Conservation (phyloP, 2,113 vertebrate species). For the Perca fluviatilis region DNA sequence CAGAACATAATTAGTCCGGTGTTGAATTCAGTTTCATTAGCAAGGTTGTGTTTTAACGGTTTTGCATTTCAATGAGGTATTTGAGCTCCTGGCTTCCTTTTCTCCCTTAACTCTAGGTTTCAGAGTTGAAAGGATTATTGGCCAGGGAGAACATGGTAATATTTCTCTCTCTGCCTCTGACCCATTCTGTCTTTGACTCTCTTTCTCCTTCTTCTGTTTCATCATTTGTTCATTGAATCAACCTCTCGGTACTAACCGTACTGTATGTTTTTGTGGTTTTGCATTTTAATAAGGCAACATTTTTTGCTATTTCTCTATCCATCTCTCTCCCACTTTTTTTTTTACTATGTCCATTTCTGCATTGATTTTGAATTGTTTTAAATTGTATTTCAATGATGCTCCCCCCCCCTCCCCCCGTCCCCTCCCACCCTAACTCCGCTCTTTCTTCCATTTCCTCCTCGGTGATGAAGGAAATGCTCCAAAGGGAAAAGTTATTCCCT, state of each 20-base stretch:
- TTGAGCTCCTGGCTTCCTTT: conserved; percentile 23
- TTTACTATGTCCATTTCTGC: neutral
- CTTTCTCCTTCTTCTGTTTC: neutral
- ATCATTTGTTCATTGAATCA: neutral
- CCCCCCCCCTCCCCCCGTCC: neutral
- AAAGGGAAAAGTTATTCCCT: neutral
- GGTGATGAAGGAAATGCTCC: conserved; percentile 5
- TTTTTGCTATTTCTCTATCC: neutral
- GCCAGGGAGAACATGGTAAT: neutral
- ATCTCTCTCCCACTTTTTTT: neutral
- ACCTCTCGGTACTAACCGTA: neutral
- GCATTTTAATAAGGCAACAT: neutral
- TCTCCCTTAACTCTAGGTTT: neutral
- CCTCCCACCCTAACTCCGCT: neutral
- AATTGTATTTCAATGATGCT: conserved; percentile 4
- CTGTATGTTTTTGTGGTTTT: neutral
- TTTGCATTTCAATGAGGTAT: conserved; percentile 41
- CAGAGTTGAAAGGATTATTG: conserved; percentile 35
- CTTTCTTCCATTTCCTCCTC: neutral
- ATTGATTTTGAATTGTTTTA: neutral
- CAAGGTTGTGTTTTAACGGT: conserved; percentile 12
- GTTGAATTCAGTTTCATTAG: conserved; percentile 28
- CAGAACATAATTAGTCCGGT: neutral
- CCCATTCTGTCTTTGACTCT: neutral
- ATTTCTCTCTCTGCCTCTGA: conserved; percentile 1